Base-by-base conservation (phyloP, 37 sponge, comb jelly and placozoan species). In the Chondrilla cf. caribensis region DNA sequence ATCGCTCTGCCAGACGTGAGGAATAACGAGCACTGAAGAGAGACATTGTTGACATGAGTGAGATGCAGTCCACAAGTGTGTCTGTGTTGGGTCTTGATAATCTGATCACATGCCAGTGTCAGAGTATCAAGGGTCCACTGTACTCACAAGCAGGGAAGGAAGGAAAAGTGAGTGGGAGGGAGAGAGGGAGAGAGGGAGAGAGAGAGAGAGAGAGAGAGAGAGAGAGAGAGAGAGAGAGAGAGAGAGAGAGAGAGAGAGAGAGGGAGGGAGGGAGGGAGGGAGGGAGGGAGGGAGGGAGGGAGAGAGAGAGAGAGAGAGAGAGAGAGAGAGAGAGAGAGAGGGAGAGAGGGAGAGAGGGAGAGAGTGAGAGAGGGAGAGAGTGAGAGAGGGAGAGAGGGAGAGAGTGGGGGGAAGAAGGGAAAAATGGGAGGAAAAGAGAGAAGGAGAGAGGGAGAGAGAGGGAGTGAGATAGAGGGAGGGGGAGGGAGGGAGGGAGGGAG, bases 1-100 rank as follows among this genome's bases (percentile, higher is more conserved):
- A 70, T 8, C 51, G 38, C 32, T 86, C 35, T 21, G 81, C 67
- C 54, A 86, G 77, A 62, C 38, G 60, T 3, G 70, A 36, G 79
- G 70, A 58, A 35, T 70, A 72, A 3, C 82, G 59, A 26, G 86
- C 82, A 86, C 86, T 86, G 84, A 0, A 31, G 17, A 11, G 29
- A 47, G 21, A 68, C 39, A 15, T 19, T 26, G 29, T 19, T 5
- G 64, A 19, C 15, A 6, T 28, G 64, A 19, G 64, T 28, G 29
- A 19, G 64, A 19, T 5, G 6, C 6, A 8, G 21, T 18, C 5
- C 28, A 19, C 6, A 28, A 14, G 42, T 29, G 29, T 62, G 64
- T n/a, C 6, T 62, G 64, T n/a, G 29, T 62, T 9, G 57, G 17
- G 11, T 11, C 17, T 19, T 55, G 57, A 17, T 19, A 19, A 17